These are phyloP conservation scores for Pelecanus crispus DNA, from an alignment of 2,113 vertebrate species.

Conservation along the genomic window DNA sequence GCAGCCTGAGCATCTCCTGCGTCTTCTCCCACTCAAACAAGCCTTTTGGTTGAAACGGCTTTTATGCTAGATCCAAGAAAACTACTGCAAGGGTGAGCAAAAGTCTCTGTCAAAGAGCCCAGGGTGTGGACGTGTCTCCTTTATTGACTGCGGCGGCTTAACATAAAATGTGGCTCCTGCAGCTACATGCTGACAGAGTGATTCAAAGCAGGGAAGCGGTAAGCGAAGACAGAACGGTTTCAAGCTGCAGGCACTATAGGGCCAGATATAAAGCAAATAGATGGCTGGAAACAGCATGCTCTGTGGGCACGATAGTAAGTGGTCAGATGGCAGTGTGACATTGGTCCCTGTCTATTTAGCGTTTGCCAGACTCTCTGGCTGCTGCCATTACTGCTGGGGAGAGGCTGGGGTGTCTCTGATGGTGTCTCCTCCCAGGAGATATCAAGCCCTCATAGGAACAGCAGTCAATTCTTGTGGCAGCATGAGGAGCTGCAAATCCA, in stretches of 20 bases:
- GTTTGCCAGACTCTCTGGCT: neutral
- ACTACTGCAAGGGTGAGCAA: neutral
- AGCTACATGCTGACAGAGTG: neutral
- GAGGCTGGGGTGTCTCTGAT: neutral
- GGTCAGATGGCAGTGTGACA: neutral
- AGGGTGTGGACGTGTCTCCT: neutral
- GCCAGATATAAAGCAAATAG: neutral
- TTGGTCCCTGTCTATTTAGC: neutral
- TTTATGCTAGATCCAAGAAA: neutral
- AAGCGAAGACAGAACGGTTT: neutral
- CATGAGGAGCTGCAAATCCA: neutral
- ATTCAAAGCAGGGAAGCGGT: neutral
- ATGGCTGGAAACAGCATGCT: neutral
- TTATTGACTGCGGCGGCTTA: neutral
- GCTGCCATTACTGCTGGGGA: neutral
- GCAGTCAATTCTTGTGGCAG: neutral
- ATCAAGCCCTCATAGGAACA: neutral
- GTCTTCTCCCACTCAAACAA: neutral
- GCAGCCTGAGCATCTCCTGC: neutral
- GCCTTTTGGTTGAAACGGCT: fast-evolving
- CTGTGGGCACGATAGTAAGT: neutral
- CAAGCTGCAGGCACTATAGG: neutral
- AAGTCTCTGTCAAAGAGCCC: neutral
- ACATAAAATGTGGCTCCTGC: neutral
- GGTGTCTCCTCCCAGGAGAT: neutral